Evolutionary conservation across 2,888 invertebrate species (phyloP).

Genomic region (Drosophila dives): DNA sequence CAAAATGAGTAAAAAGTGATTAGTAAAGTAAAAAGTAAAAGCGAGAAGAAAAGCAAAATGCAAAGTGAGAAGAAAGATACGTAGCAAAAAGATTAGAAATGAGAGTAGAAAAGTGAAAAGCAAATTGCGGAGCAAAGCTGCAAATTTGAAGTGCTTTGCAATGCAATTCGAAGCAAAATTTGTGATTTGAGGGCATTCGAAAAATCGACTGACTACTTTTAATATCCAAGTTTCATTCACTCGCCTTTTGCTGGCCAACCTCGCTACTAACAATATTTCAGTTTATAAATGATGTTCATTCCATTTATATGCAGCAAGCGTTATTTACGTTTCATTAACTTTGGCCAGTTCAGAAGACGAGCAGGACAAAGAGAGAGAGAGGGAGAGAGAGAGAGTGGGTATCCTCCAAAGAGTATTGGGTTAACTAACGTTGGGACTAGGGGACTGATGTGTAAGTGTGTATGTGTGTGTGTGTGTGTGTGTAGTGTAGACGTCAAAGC

Average conservation of each 20-base stretch:
- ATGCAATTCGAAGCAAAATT: constrained; percentile 4
- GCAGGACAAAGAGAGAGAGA: neutral
- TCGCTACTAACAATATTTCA: constrained; percentile 6
- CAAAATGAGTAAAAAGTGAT: neutral
- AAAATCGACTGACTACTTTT: constrained; percentile 12
- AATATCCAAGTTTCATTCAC: neutral
- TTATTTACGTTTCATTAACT: constrained; percentile 45
- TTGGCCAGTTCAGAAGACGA: constrained; percentile 1
- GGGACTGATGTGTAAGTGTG: constrained; percentile 3
- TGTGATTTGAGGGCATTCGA: constrained; percentile 21
- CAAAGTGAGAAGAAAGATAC: neutral
- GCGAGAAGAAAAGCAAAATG: neutral
- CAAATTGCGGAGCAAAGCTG: neutral
- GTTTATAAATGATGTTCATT: constrained; percentile 56
- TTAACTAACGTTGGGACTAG: constrained; percentile 1
- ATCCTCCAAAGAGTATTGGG: constrained; percentile 1
- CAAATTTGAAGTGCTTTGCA: neutral
- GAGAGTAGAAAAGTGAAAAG: neutral
- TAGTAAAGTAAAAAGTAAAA: too few relatives aligned
- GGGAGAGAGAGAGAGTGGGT: neutral
- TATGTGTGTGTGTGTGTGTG: constrained; percentile 2
- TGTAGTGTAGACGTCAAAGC: constrained; percentile 20
- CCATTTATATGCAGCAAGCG: constrained; percentile 43
- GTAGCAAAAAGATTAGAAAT: too few relatives aligned
- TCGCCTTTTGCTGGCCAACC: neutral